A percentile compares a stretch with the other conserved stretches of the same genome.
phyloP scores from a whole-genome alignment of 2,888 invertebrate genomes.

The Conomelus anceps region DNA sequence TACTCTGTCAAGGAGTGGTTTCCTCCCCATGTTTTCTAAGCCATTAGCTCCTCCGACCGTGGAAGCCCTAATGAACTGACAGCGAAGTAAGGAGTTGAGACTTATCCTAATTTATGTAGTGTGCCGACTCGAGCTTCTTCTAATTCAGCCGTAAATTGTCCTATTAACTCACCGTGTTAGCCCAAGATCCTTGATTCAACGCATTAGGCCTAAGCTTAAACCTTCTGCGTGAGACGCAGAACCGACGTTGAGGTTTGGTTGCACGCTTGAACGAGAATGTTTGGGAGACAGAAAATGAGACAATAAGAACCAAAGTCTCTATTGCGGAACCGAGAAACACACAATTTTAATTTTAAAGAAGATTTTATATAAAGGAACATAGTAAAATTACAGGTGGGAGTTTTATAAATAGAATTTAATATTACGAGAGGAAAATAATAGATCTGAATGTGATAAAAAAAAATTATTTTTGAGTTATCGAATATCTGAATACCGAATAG shows the following conservation, averaged over 20 bases:
- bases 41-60: not conserved
- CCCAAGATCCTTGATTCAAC: not conserved
- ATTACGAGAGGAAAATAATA: too few relatives aligned
- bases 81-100: not conserved
- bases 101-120: not conserved
- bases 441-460: too few relatives aligned
- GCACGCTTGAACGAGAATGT: not conserved
- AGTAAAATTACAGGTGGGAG: too few relatives aligned
- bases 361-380: too few relatives aligned
- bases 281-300: not conserved
- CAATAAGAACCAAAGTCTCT: not conserved
- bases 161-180: not conserved
- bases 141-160: not conserved
- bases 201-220: not conserved
- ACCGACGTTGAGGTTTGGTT: not conserved
- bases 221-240: not conserved
- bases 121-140: not conserved
- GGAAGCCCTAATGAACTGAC: not conserved
- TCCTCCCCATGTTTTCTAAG: not conserved
- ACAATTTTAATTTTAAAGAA: too few relatives aligned
- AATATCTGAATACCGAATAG: too few relatives aligned
- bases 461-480: too few relatives aligned
- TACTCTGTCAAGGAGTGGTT: not conserved
- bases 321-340: too few relatives aligned
- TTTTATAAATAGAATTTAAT: too few relatives aligned